These are phyloP conservation scores for Nephotettix cincticeps DNA, from an alignment of 1,140 invertebrate genomes.

Conservation along the genomic window DNA sequence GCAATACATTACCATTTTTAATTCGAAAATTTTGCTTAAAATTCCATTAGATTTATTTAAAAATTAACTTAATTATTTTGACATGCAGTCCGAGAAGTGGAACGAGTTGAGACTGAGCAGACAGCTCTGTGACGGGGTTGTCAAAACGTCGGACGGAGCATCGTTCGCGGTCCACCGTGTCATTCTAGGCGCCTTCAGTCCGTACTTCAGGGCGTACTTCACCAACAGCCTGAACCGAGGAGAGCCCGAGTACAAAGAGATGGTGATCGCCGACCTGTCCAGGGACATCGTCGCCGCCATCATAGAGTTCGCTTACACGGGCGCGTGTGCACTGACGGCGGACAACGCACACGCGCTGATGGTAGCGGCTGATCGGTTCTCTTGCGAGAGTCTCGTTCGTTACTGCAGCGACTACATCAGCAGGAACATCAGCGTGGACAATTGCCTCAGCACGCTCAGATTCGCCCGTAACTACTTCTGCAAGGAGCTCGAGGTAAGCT, in stretches of 20 bases:
- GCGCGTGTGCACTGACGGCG: slow-evolving; percentile 55
- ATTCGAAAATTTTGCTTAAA: too few species aligned
- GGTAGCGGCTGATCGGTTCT: slow-evolving; percentile 61
- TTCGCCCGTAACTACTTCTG: slow-evolving; percentile 70
- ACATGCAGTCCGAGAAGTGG: not conserved
- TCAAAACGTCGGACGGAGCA: slow-evolving; percentile 58
- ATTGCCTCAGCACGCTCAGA: slow-evolving; percentile 66
- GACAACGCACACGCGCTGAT: slow-evolving; percentile 63
- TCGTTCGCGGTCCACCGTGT: slow-evolving; percentile 62
- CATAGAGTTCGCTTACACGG: slow-evolving; percentile 67
- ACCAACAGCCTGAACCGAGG: slow-evolving; percentile 54
- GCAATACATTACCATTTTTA: too few species aligned
- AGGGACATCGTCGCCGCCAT: slow-evolving; percentile 51
- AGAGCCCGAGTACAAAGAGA: slow-evolving; percentile 52
- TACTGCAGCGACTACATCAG: slow-evolving; percentile 59
- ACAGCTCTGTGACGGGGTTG: slow-evolving; percentile 58
- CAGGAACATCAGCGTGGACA: slow-evolving; percentile 55
- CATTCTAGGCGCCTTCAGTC: slow-evolving; percentile 64
- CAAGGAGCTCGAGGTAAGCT: slow-evolving; percentile 52
- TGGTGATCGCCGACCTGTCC: slow-evolving; percentile 43
- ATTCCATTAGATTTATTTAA: too few species aligned
- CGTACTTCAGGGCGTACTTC: slow-evolving; percentile 66
- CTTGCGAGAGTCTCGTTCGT: slow-evolving; percentile 61
- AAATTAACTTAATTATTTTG: too few species aligned
- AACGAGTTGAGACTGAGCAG: slow-evolving; percentile 23